These are phyloP conservation scores for Aspidiotus rigidus DNA, from an alignment of 2,888 invertebrate genomes.

Conservation along the genomic window DNA sequence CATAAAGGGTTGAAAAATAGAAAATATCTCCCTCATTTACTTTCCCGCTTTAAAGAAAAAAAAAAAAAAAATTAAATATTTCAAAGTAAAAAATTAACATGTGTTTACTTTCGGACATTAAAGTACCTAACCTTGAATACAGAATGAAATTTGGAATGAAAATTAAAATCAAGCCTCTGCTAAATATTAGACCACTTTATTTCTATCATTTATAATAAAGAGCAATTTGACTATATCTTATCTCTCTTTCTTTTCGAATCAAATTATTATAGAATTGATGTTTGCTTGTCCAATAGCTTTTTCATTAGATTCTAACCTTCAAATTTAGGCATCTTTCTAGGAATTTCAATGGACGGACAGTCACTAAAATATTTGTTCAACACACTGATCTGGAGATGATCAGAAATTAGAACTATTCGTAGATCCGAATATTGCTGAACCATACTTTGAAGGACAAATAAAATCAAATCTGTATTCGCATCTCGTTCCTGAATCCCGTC, in stretches of 20 bases:
- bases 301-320: slow-evolving; percentile 44
- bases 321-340: slow-evolving; percentile 79
- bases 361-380: slow-evolving; percentile 87
- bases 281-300: background rate
- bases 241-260: background rate
- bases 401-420: slow-evolving; percentile 92
- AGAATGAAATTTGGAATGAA: too few relatives aligned
- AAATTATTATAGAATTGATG: too few relatives aligned
- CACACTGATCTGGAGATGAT: slow-evolving; percentile 88
- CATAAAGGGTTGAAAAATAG: too few relatives aligned
- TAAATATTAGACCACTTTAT: too few relatives aligned
- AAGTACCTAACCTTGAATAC: too few relatives aligned
- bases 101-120: too few relatives aligned
- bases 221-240: background rate
- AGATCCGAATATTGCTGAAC: slow-evolving; percentile 83
- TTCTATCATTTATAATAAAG: slow-evolving; percentile 19
- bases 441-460: slow-evolving; percentile 92
- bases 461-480: slow-evolving; percentile 89
- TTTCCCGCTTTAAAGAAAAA: too few relatives aligned
- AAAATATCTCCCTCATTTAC: too few relatives aligned
- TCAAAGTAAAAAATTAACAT: too few relatives aligned
- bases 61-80: too few relatives aligned
- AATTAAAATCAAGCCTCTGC: too few relatives aligned
- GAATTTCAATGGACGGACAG: slow-evolving; percentile 82
- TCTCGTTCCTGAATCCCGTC: slow-evolving; percentile 94